Base-by-base conservation (phyloP, 2,113 vertebrate species). In the Lophius piscatorius region DNA sequence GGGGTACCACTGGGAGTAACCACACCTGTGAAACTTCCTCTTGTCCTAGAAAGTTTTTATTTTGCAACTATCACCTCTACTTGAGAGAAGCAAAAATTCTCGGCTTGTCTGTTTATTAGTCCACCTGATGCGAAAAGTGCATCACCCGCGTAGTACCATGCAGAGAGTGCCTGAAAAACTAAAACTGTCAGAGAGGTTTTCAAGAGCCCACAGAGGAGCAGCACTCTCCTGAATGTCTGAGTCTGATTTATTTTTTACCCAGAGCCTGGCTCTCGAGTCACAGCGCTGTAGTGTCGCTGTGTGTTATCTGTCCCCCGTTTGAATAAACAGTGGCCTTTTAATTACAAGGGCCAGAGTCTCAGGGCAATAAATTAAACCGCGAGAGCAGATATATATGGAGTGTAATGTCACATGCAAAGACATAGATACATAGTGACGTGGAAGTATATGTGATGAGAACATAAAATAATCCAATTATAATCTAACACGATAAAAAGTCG, bases 241-340 rank as follows among this genome's bases (percentile, higher is more conserved):
- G 23, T 17, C 55, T 67, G 59, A 82, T 83, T 72, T 62, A 77
- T 78, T 63, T 55, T 38, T 59, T n/a, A 57, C 49, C 62, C 24
- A 39, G 18, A 20, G 17, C 16, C 21, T 26, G 8, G 9, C 59
- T 82, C 69, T 56, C 40, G 71, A 78, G 62, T 71, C 69, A 48
- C 21, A 20, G 70, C 63, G 62, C 42, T 50, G 47, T 41, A 62
- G 70, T 50, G 76, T 66, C 1, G 6, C 78, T 69, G 42, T 34
- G 44, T 14, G 2, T 33, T 46, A 55, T 70, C 55, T 20, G 10
- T 31, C 34, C 23, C 51, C 16, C 6, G 11, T 61, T 26, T 63
- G 48, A 74, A 78, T 64, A 68, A 76, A 80, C 59, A 48, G 35
- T 5, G 6, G 39, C 57, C 51, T 80, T 84, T 82, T 83, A 75